These are phyloP conservation scores for Leptinotarsa peninsularis DNA, from an alignment of 2,888 invertebrate species.

Conservation along the genomic window DNA sequence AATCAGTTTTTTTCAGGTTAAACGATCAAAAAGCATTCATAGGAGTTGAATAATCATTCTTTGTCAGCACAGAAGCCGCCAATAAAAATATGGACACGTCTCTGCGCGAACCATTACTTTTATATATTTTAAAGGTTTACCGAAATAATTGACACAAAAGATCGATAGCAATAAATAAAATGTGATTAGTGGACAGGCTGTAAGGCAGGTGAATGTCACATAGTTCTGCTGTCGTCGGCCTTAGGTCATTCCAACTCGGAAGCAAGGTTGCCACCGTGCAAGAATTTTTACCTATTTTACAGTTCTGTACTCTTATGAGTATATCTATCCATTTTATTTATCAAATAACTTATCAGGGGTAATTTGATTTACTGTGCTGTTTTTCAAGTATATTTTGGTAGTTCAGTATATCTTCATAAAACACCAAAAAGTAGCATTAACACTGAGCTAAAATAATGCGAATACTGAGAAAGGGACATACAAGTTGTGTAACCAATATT, in stretches of 20 bases:
- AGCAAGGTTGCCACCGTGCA: slow-evolving; percentile 24
- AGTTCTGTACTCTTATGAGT: no score
- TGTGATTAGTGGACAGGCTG: slow-evolving; percentile 52
- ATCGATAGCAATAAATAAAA: slow-evolving; percentile 59
- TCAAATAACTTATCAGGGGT: no score
- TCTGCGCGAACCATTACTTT: slow-evolving; percentile 37
- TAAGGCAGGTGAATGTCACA: slow-evolving; percentile 49
- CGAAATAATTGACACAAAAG: slow-evolving; percentile 58
- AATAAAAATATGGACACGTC: slow-evolving; percentile 39
- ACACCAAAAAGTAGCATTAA: no score
- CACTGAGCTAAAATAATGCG: no score
- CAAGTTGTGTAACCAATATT: no score
- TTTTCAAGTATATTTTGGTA: no score
- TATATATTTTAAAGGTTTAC: slow-evolving; percentile 45
- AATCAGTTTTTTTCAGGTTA: slow-evolving; percentile 10
- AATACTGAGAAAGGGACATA: no score
- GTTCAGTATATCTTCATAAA: no score
- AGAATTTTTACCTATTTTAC: not conserved
- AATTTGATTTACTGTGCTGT: no score
- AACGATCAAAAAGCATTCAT: slow-evolving; percentile 10
- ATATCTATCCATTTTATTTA: no score
- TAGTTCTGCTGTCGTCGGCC: slow-evolving; percentile 18
- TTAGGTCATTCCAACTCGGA: slow-evolving; percentile 21
- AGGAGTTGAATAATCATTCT: slow-evolving; percentile 17
- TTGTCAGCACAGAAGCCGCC: slow-evolving; percentile 26